Evolutionary conservation across 2,113 vertebrate species (phyloP).

Genomic region (Rynchops niger): DNA sequence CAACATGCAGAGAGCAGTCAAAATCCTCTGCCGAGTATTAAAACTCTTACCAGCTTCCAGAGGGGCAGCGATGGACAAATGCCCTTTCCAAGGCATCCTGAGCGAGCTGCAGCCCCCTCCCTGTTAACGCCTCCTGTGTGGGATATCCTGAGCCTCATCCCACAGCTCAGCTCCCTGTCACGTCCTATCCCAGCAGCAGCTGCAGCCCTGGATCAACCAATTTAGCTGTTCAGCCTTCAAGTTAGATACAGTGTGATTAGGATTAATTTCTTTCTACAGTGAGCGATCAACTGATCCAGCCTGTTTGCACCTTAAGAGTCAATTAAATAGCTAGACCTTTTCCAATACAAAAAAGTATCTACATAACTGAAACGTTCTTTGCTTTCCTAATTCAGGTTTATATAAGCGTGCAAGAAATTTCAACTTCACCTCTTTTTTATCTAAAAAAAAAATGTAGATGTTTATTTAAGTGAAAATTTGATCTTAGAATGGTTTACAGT

Average conservation of each 20-base stretch:
- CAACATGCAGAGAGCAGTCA: background rate
- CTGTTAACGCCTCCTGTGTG: rapidly evolving
- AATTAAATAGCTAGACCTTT: background rate
- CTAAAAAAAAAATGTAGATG: background rate
- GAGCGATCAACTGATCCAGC: background rate
- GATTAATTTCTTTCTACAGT: background rate
- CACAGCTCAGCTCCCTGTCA: background rate
- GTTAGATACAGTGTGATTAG: background rate
- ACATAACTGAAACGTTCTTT: rapidly evolving
- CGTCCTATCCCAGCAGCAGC: background rate
- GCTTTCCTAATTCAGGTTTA: background rate
- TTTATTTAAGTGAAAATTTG: background rate
- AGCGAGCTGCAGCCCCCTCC: background rate
- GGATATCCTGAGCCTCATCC: background rate
- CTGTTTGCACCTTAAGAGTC: background rate
- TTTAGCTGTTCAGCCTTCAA: background rate
- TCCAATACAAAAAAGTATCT: background rate
- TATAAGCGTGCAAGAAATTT: background rate
- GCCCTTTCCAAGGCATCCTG: background rate
- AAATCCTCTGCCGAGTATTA: rapidly evolving
- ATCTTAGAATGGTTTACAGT: background rate
- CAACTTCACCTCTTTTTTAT: background rate
- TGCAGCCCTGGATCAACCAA: background rate
- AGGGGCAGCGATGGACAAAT: background rate
- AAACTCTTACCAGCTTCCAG: background rate